Evolutionary conservation across 1,140 invertebrate species (phyloP).

Genomic region (Rhizoglyphus robini): DNA sequence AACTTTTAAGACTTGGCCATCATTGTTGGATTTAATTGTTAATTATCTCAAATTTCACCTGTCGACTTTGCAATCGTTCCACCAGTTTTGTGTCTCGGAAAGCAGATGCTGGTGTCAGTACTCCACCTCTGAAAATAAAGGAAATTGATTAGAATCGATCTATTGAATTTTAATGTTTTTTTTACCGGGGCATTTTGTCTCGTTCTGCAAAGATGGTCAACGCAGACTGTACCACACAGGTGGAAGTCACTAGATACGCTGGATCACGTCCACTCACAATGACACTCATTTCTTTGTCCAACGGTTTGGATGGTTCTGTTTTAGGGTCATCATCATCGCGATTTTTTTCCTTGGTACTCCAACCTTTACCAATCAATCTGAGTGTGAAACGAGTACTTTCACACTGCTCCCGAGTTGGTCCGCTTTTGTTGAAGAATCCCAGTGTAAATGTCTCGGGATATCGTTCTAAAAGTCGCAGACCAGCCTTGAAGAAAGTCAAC

Average conservation of each 20-base stretch:
- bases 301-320: constrained; percentile 40
- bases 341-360: constrained; percentile 46
- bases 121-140: constrained; percentile 42
- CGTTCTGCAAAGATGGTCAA: constrained; percentile 58
- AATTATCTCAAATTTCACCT: constrained; percentile 42
- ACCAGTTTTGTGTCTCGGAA: constrained; percentile 50
- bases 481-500: constrained; percentile 48
- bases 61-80: constrained; percentile 44
- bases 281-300: constrained; percentile 51
- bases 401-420: constrained; percentile 48
- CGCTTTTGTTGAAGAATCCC: constrained; percentile 50
- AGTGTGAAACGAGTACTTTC: constrained; percentile 49
- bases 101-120: constrained; percentile 43
- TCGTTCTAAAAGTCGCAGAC: constrained; percentile 49
- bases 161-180: constrained; percentile 35
- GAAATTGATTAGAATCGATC: constrained; percentile 13
- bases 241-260: constrained; percentile 66
- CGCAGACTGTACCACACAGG: constrained; percentile 52
- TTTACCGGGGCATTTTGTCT: constrained; percentile 54
- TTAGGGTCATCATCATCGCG: too few species aligned
- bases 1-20: too few species aligned
- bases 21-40: too few species aligned
- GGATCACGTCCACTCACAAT: constrained; percentile 43
- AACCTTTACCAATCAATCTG: constrained; percentile 58
- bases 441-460: constrained; percentile 57